Base-by-base conservation (phyloP, 2,797 vertebrate genomes). In the Scyliorhinus canicula region DNA sequence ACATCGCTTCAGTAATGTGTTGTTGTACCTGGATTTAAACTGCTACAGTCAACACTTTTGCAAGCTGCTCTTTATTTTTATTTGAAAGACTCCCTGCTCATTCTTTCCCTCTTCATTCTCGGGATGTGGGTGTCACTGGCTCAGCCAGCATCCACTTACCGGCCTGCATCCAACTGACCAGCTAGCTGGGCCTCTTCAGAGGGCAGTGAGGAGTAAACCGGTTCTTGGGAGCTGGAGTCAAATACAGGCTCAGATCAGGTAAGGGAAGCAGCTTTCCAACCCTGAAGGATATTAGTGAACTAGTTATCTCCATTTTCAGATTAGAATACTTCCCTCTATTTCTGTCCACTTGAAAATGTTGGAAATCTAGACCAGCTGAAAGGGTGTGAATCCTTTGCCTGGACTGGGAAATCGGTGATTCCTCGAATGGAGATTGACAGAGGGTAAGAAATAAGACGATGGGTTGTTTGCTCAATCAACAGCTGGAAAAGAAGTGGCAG, bases 21-120 rank as follows among this genome's bases (percentile, higher is more conserved):
- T 88, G 85, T 88, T 57, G 44, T 82, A 82, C 79, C 79, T 82
- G 79, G 44, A 82, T 82, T 82, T 82, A 82, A 47, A 47, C 79
- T 82, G 79, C 79, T 82, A 26, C 21, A 82, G 79, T 47, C 79
- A 82, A 47, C 40, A 82, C 79, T 82, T 82, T 82, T 5, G 21
- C 79, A 82, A 82, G 79, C 79, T 82, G 79, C 79, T 47, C 79
- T 82, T 82, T 82, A 47, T 47, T 82, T n/a, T 47, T 82, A 40
- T 26, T 82, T 82, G 79, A 82, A 47, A 47, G 40, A 47, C 40
- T 24, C 26, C 21, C 79, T 82, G 79, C 44, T 47, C 8, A 11
- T 71, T 71, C 12, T 21, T 82, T 16, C 19, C n/a, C 74, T 26
- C 47, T 47, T 82, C 5, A 47, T 82, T 82, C 79, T 9, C 21